Percentiles rank a stretch among this genome's conserved stretches.
Conservation (phyloP, 2,113 vertebrate genomes). For the Cyprinus carpio region DNA sequence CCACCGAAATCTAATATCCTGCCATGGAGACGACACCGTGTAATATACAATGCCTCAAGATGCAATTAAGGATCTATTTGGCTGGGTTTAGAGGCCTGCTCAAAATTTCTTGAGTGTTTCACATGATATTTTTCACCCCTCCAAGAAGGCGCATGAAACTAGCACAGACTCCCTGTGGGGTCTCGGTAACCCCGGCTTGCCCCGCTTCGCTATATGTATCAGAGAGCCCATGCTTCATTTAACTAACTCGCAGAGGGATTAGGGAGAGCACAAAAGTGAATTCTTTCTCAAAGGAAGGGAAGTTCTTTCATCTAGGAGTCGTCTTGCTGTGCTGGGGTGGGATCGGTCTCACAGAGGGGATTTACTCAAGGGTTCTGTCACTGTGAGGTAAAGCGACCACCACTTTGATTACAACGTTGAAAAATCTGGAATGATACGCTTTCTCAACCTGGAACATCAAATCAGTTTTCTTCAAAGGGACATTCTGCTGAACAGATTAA, state of each 20-base stretch:
- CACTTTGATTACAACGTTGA: slow-evolving; percentile 3
- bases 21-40: slow-evolving; percentile 12
- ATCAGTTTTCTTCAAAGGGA: background rate
- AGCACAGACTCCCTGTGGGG: slow-evolving; percentile 39
- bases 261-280: slow-evolving; percentile 52
- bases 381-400: slow-evolving; percentile 23
- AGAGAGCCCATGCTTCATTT: slow-evolving; percentile 46
- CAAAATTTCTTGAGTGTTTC: background rate
- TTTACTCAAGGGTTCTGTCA: slow-evolving; percentile 21
- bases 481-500: background rate
- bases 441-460: slow-evolving; percentile 7
- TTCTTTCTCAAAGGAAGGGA: slow-evolving; percentile 36
- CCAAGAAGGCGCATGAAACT: slow-evolving; percentile 24
- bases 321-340: slow-evolving; percentile 21
- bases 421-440: background rate
- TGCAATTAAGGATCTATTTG: slow-evolving; percentile 5
- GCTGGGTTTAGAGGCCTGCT: background rate
- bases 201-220: slow-evolving; percentile 19
- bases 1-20: slow-evolving; percentile 41
- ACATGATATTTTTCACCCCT: background rate
- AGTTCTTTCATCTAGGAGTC: slow-evolving; percentile 40
- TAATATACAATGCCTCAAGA: background rate
- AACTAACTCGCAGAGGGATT: slow-evolving; percentile 52
- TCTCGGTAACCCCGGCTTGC: slow-evolving; percentile 18
- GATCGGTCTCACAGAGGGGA: slow-evolving; percentile 3